A percentile compares a stretch with the other conserved stretches of the same genome.
phyloP scores from a whole-genome alignment of 2,113 vertebrate species.

The Chlorocebus sabaeus region DNA sequence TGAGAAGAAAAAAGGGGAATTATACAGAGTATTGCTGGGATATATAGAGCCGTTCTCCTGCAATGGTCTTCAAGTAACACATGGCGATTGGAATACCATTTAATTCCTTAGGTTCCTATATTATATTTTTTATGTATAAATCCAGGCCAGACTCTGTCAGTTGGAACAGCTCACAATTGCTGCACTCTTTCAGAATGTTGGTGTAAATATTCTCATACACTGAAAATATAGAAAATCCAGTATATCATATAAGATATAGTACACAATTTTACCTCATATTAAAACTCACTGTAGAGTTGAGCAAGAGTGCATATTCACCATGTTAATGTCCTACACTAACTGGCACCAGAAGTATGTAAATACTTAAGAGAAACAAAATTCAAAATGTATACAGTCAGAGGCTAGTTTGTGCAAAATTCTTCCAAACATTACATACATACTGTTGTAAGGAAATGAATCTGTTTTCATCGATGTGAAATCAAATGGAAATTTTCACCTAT shows the following conservation, averaged over 20 bases:
- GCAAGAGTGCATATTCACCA: neutral
- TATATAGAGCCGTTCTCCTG: neutral
- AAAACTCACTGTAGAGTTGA: neutral
- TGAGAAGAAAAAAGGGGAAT: neutral
- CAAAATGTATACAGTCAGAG: neutral
- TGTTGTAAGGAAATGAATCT: neutral
- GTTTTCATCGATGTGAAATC: neutral
- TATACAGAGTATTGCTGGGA: neutral
- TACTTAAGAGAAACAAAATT: neutral
- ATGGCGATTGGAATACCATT: neutral
- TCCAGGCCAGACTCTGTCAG: neutral
- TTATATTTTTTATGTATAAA: neutral
- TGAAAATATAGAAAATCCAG: neutral
- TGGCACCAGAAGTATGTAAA: neutral
- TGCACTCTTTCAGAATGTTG: neutral
- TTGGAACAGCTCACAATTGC: neutral
- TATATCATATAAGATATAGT: neutral
- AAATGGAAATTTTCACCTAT: neutral
- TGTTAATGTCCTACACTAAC: neutral
- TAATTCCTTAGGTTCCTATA: neutral
- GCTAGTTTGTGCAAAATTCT: neutral
- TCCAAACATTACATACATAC: neutral
- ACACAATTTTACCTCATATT: neutral
- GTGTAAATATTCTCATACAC: neutral
- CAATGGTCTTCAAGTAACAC: neutral